A percentile compares a stretch with the other conserved stretches of the same genome.
Evolutionary conservation across 2,797 vertebrate genomes (phyloP).

Genomic region (Lateolabrax maculatus): DNA sequence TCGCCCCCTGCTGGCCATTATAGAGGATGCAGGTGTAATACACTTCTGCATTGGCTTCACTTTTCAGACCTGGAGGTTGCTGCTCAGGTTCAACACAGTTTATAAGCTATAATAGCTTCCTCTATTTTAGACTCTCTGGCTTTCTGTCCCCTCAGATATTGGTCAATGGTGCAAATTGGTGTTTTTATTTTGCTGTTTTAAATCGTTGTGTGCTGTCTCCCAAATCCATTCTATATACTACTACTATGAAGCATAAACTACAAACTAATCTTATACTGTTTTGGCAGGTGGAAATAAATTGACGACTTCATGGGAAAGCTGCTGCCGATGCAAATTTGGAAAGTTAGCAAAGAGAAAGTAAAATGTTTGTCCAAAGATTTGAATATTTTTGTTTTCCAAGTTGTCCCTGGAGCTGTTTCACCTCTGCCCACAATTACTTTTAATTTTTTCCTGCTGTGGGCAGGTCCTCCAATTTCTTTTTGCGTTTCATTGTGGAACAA

Average conservation of each 20-base stretch:
- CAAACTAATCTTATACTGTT: neutral
- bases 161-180: neutral
- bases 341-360: neutral
- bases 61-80: too few relatives aligned
- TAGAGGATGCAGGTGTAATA: too few relatives aligned
- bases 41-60: too few relatives aligned
- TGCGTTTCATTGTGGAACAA: neutral
- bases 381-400: neutral
- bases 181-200: too few relatives aligned
- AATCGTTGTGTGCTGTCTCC: too few relatives aligned
- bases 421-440: conserved; percentile 11
- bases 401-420: conserved; percentile 20
- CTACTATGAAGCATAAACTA: neutral
- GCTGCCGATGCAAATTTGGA: neutral
- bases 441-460: conserved; percentile 6
- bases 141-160: neutral
- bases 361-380: conserved; percentile 5
- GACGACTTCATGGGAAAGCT: neutral
- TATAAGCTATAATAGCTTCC: neutral
- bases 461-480: neutral
- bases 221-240: neutral
- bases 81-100: too few relatives aligned
- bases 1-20: too few relatives aligned
- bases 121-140: neutral
- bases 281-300: neutral